A percentile compares a stretch with the other conserved stretches of the same genome.
phyloP scores from a whole-genome alignment of 2,888 invertebrate species.

The Serripes groenlandicus region DNA sequence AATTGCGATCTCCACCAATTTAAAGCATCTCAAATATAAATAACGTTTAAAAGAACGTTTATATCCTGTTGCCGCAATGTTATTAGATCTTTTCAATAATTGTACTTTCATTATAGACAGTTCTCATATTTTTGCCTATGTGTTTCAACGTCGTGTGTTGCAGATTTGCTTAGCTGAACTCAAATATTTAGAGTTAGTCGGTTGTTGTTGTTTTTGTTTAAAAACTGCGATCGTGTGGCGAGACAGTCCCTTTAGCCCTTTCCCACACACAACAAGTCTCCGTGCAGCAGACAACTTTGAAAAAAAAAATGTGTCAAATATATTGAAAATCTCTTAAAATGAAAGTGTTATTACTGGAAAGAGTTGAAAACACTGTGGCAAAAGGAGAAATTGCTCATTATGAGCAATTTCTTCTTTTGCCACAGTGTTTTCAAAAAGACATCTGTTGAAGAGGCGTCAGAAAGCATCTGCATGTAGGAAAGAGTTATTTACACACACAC shows the following conservation, averaged over 20 bases:
- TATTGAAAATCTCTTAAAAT: too few relatives aligned
- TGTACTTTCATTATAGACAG: neutral
- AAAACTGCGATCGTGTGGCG: neutral
- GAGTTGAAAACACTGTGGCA: neutral
- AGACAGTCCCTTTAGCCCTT: neutral
- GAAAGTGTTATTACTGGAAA: too few relatives aligned
- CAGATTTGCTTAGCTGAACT: too few relatives aligned
- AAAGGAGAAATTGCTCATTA: conserved; percentile 11
- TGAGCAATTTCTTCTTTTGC: neutral
- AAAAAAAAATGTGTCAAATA: too few relatives aligned
- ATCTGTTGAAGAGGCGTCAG: neutral
- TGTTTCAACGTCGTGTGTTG: too few relatives aligned
- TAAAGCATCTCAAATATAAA: too few relatives aligned
- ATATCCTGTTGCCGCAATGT: neutral
- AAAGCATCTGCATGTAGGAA: neutral
- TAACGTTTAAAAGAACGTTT: neutral
- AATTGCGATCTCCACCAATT: too few relatives aligned
- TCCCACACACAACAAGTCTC: too few relatives aligned
- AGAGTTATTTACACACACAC: too few relatives aligned
- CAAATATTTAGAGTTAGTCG: neutral
- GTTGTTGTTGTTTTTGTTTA: neutral
- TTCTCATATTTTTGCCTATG: neutral
- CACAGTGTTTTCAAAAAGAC: neutral
- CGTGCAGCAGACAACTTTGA: too few relatives aligned
- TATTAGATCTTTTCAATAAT: neutral